These are phyloP conservation scores for Delphinus delphis DNA, from an alignment of 2,113 vertebrate species.

Conservation along the genomic window DNA sequence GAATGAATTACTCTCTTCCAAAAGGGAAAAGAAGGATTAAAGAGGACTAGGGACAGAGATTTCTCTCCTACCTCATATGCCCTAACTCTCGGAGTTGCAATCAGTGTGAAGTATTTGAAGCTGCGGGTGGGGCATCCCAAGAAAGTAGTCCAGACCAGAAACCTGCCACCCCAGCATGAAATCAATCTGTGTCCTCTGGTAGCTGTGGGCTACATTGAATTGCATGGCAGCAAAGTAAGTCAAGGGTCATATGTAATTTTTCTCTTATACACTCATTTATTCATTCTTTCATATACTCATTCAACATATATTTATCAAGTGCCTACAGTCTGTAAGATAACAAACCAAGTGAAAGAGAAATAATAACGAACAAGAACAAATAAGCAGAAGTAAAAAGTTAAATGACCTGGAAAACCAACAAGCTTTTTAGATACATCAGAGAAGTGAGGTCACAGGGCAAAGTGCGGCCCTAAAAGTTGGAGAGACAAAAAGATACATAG, in stretches of 20 bases:
- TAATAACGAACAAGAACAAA: not conserved
- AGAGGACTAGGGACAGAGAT: not conserved
- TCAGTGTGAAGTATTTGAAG: not conserved
- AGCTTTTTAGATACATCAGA: not conserved
- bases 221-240: not conserved
- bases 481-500: not conserved
- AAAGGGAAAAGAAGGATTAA: not conserved
- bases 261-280: not conserved
- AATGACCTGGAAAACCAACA: not conserved
- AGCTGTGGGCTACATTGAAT: not conserved
- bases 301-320: not conserved
- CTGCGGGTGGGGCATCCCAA: accelerated
- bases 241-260: not conserved
- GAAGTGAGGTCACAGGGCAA: not conserved
- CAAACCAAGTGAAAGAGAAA: not conserved
- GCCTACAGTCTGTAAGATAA: not conserved
- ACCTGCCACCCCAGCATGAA: not conserved
- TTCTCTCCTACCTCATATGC: not conserved
- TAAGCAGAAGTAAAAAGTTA: not conserved
- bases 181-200: not conserved
- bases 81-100: not conserved
- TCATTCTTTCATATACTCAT: not conserved
- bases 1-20: not conserved
- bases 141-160: not conserved
- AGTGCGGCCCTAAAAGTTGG: not conserved